Conservation (phyloP, 2,888 invertebrate genomes). For the Lithophane semibrunnea region DNA sequence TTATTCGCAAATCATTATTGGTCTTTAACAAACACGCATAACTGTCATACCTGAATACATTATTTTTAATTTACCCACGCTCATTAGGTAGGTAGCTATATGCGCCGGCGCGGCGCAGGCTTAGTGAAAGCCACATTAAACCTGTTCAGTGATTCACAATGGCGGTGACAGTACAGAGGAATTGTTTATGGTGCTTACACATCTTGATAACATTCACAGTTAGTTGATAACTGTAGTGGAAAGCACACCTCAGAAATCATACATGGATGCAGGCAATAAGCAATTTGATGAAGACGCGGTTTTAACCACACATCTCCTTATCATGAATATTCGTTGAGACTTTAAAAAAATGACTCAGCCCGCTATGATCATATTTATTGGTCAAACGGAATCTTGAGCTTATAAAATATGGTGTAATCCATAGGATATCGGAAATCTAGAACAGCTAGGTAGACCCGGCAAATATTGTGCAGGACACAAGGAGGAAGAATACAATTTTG, state of each 20-base stretch:
- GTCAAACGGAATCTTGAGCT: neutral
- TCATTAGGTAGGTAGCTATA: neutral
- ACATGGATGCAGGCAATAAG: neutral
- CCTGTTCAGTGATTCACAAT: slow-evolving; percentile 35
- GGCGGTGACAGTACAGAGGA: slow-evolving; percentile 12
- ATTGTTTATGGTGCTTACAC: slow-evolving; percentile 39
- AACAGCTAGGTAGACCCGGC: too few species aligned
- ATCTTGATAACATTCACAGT: slow-evolving; percentile 35
- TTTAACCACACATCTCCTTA: neutral
- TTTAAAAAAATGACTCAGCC: neutral
- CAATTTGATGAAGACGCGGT: neutral
- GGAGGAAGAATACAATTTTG: neutral
- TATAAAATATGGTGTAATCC: too few species aligned
- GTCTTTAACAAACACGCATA: neutral
- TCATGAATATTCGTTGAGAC: neutral
- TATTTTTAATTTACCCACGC: slow-evolving; percentile 1
- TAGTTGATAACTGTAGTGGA: slow-evolving; percentile 20
- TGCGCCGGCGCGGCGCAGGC: slow-evolving; percentile 13
- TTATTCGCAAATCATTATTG: too few species aligned
- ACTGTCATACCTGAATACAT: neutral
- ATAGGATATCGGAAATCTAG: too few species aligned
- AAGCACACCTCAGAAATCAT: neutral
- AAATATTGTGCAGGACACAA: too few species aligned
- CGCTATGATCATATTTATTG: neutral
- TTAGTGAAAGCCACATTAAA: slow-evolving; percentile 38